These are phyloP conservation scores for Trimorus sp. DNA, from an alignment of 2,888 invertebrate genomes.

Conservation along the genomic window DNA sequence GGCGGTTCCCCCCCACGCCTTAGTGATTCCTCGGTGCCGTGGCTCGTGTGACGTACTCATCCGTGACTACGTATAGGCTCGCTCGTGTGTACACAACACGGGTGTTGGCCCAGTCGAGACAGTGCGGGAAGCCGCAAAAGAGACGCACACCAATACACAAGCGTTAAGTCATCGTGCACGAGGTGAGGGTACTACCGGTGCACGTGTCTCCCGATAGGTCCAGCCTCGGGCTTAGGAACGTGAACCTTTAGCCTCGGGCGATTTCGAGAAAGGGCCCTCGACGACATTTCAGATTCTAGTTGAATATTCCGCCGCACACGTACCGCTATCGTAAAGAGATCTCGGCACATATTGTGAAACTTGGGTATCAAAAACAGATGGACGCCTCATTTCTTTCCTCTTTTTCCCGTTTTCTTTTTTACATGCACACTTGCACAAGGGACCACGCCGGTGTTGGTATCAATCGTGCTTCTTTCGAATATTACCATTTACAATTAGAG, in stretches of 20 bases:
- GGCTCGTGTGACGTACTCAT: slow-evolving; percentile 67
- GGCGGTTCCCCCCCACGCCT: slow-evolving; percentile 80
- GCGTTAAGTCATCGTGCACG: slow-evolving; percentile 60
- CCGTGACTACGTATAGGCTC: slow-evolving; percentile 64
- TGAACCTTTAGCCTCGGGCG: slow-evolving; percentile 60
- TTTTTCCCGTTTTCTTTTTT: slow-evolving; percentile 41
- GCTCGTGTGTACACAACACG: slow-evolving; percentile 68
- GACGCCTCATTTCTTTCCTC: slow-evolving; percentile 28
- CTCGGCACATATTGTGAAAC: slow-evolving; percentile 57
- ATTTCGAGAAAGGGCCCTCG: slow-evolving; percentile 62
- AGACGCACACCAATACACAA: slow-evolving; percentile 57
- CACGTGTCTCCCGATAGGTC: slow-evolving; percentile 60
- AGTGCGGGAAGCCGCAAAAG: slow-evolving; percentile 60
- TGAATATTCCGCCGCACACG: slow-evolving; percentile 51
- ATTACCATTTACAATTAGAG: slow-evolving; percentile 31
- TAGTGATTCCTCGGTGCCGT: slow-evolving; percentile 72
- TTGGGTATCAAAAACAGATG: slow-evolving; percentile 38
- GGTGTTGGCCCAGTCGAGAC: slow-evolving; percentile 66
- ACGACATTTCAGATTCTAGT: slow-evolving; percentile 60
- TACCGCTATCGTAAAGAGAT: slow-evolving; percentile 56
- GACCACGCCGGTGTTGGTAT: too few species aligned
- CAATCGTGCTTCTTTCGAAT: slow-evolving; percentile 4
- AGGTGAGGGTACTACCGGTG: slow-evolving; percentile 65
- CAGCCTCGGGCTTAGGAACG: slow-evolving; percentile 65
- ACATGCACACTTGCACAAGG: background rate